phyloP scores from a whole-genome alignment of 2,888 invertebrate genomes.

The Disparrhopalites patrizii region DNA sequence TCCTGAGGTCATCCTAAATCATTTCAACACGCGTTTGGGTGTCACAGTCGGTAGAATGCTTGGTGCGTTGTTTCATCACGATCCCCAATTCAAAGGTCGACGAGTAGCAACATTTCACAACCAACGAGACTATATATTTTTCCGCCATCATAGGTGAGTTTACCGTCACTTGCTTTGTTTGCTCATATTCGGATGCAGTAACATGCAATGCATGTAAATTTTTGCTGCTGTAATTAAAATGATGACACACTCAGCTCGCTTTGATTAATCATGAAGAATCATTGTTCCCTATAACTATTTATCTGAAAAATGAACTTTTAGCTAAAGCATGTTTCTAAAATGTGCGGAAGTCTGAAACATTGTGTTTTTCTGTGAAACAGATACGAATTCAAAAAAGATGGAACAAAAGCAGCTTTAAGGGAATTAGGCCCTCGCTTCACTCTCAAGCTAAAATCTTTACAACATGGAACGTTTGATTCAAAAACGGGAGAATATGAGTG shows the following conservation, averaged over 20 bases:
- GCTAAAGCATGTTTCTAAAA: slow-evolving; percentile 22
- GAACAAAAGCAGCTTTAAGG: slow-evolving; percentile 64
- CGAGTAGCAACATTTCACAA: slow-evolving; percentile 97
- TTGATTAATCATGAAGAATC: slow-evolving; percentile 17
- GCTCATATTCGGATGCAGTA: neutral
- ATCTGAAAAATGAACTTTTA: slow-evolving; percentile 16
- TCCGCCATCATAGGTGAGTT: slow-evolving; percentile 86
- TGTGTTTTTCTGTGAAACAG: slow-evolving; percentile 54
- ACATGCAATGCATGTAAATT: no score
- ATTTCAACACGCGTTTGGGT: slow-evolving; percentile 92
- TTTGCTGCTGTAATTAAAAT: no score
- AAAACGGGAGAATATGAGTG: slow-evolving; percentile 96
- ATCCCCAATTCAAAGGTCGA: slow-evolving; percentile 90
- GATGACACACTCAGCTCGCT: slow-evolving; percentile 25
- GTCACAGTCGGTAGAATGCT: slow-evolving; percentile 86
- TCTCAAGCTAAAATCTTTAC: slow-evolving; percentile 81
- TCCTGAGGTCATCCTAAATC: slow-evolving; percentile 93
- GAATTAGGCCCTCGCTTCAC: slow-evolving; percentile 99
- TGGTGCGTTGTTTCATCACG: slow-evolving; percentile 89
- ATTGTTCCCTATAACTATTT: slow-evolving; percentile 21
- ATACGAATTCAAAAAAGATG: slow-evolving; percentile 75
- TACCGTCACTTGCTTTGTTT: neutral
- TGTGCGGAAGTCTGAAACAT: slow-evolving; percentile 11
- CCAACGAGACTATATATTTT: slow-evolving; percentile 97
- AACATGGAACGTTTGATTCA: slow-evolving; percentile 95